A percentile compares a stretch with the other conserved stretches of the same genome.
phyloP scores from a whole-genome alignment of 2,113 vertebrate species.

The Theristicus caerulescens region DNA sequence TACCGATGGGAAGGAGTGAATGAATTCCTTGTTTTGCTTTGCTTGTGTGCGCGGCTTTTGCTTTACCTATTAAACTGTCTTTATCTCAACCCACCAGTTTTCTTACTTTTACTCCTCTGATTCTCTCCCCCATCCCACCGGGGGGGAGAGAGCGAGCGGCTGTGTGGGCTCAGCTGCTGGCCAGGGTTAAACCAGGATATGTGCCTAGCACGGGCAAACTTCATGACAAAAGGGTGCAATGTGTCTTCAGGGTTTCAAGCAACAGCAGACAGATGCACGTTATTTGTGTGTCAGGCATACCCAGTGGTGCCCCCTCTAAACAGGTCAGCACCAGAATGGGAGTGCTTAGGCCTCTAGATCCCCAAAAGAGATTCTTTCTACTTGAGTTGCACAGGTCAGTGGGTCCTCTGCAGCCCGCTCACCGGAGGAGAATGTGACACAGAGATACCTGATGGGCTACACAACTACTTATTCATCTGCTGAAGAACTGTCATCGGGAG shows the following conservation, averaged over 20 bases:
- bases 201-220: not conserved
- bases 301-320: not conserved
- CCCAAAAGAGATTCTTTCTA: not conserved
- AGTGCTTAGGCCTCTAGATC: not conserved
- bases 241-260: not conserved
- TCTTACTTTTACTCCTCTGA: no score
- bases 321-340: not conserved
- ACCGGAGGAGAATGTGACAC: not conserved
- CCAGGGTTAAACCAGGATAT: not conserved
- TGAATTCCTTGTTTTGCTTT: no score
- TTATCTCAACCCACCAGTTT: no score
- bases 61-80: no score
- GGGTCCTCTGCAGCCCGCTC: not conserved
- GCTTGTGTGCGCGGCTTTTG: no score
- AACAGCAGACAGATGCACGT: rapidly evolving
- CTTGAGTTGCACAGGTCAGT: not conserved
- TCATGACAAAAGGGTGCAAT: not conserved
- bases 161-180: no score
- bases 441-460: not conserved
- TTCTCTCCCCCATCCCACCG: no score
- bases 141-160: no score
- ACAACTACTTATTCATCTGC: not conserved
- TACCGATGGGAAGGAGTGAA: no score
- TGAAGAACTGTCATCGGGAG: not conserved
- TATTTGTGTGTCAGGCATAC: not conserved